Base-by-base conservation (phyloP, 2,888 invertebrate genomes). In the Rhamphomyia laevipes region DNA sequence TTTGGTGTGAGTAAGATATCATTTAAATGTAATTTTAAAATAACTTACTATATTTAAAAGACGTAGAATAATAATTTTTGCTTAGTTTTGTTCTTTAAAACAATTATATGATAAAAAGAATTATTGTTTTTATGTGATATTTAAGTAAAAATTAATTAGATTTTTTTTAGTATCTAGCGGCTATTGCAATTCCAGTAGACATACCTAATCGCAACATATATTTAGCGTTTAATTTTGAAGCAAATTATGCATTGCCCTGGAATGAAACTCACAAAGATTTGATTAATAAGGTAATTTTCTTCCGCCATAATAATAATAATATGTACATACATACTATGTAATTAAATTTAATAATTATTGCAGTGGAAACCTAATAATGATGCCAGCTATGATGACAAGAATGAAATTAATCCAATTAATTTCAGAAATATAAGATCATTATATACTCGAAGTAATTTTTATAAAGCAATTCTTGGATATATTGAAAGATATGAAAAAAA, bases 141-240 rank as follows among this genome's bases (percentile, higher is more conserved):
- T n/a, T n/a, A n/a, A n/a, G n/a, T 30, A 30, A 9, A 30, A 30
- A 30, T 30, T 30, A 9, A 30, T 30, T 30, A 30, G 30, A 30
- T 9, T 3, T 31, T 45, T 49, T 21, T 18, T 70, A 82, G 82
- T 68, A 78, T n/a, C 78, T 81, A 61, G 56, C 80, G 15, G 81
- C 82, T 1, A 71, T 82, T 51, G 78, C 81, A 0, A 71, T 81
- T 15, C 82, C 82, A 0, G 63, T 82, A 4, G 78, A 78, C 54
- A 71, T 79, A 2, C 78, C 77, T 0, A 35, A 77, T 50, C 77
- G 77, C 54, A 77, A 78, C 57, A 76, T 81, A 10, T 81, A 80
- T 58, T 66, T 82, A 11, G 80, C 82, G 0, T 80, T 79, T 63
- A 81, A 81, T 65, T 78, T 82, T 58, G 82, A 82, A 58, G 75